Evolutionary conservation across 2,888 invertebrate species (phyloP).

Genomic region (Trichopoda pennipes): DNA sequence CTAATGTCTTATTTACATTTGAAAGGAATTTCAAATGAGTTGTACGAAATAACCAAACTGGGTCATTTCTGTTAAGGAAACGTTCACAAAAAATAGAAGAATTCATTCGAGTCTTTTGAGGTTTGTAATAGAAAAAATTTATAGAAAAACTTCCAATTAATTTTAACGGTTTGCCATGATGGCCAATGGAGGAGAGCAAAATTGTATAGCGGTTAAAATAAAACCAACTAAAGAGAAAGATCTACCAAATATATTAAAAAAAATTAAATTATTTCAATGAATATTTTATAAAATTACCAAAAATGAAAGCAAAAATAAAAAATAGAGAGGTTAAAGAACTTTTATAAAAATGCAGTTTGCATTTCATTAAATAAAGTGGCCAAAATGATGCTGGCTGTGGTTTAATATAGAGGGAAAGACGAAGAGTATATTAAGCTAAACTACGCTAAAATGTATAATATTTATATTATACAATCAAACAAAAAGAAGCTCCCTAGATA

Average conservation of each 20-base stretch:
- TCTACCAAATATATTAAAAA: constrained; percentile 1
- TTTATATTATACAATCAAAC: constrained; percentile 12
- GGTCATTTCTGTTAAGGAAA: constrained; percentile 61
- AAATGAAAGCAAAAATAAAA: constrained; percentile 17
- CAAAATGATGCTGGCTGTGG: constrained; percentile 36
- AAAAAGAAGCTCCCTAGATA: constrained; percentile 11
- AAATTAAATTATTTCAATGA: constrained; percentile 62
- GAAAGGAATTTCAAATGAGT: constrained; percentile 63
- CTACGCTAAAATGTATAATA: constrained; percentile 24
- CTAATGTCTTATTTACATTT: constrained; percentile 63
- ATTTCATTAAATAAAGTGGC: constrained; percentile 62
- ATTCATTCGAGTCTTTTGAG: constrained; percentile 31
- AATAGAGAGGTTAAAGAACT: constrained; percentile 51
- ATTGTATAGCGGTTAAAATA: not conserved
- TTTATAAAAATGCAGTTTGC: constrained; percentile 56
- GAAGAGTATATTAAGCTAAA: not conserved
- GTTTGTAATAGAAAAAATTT: constrained; percentile 9
- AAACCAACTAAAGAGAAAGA: constrained; percentile 3
- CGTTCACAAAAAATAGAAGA: not conserved
- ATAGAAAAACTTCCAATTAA: constrained; percentile 23
- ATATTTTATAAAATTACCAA: constrained; percentile 39
- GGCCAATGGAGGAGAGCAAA: constrained; percentile 20
- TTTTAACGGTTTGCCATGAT: constrained; percentile 36
- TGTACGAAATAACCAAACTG: constrained; percentile 46
- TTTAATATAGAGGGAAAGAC: constrained; percentile 2